Base-by-base conservation (phyloP, 2,113 vertebrate genomes). In the Chloebia gouldiae region DNA sequence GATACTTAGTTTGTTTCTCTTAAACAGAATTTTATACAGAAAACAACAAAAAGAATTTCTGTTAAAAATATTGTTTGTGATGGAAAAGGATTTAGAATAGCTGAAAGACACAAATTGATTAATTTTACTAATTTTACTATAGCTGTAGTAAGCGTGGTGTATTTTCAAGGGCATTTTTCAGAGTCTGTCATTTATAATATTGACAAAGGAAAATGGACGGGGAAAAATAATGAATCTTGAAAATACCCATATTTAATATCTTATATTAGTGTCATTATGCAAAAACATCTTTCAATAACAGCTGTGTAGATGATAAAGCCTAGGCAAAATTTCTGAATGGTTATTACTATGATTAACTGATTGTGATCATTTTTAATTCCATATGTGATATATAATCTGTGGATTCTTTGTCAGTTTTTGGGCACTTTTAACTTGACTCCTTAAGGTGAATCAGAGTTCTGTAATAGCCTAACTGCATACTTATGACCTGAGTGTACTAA, bases 191-290 rank as follows among this genome's bases (percentile, higher is more conserved):
- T 66, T 53, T 59, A 9, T 2, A 39, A 31, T 71, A 70, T 70
- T 50, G 5, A 23, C 9, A 57, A 31, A 25, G 11, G 16, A 42
- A 76, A 66, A 50, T 7, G 21, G 31, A 21, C 24, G 11, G 2
- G 3, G 2, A 81, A 86, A 84, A 91, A 18, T n/a, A 0, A 33
- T 9, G 2, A 77, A n/a, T 11, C 13, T 49, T 73, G 4, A 49
- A 92, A 75, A 75, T n/a, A 60, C 1, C 14, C 40, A 8, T 13
- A 40, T 68, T 75, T 75, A 6, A 68, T 61, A 23, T 8, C n/a
- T 47, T 54, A 13, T 13, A 31, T 13, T 35, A 9, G 9, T 42
- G 3, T 0, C 5, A 53, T 50, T 15, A 27, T 8, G 5, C 3
- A 28, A 61, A 77, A 80, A 0, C 23, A 65, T 59, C 7, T 11